Evolutionary conservation across 2,797 vertebrate genomes (phyloP).

Genomic region (Helarctos malayanus): DNA sequence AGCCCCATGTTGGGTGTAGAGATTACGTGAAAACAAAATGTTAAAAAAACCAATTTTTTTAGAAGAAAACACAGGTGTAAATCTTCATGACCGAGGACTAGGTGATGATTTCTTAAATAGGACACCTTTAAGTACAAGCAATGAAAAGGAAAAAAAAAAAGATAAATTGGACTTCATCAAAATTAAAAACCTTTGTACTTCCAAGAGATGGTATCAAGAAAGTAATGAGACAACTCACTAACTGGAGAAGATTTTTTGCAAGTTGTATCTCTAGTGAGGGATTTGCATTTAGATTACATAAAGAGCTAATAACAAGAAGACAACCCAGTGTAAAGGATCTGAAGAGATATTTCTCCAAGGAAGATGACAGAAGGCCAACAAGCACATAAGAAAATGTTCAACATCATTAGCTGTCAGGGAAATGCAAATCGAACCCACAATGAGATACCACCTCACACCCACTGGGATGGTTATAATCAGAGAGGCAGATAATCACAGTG

Average conservation of each 20-base stretch:
- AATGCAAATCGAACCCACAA: constrained; percentile 34
- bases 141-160: neutral
- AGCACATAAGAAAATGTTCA: neutral
- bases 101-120: neutral
- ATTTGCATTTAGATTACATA: neutral
- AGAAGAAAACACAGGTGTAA: neutral
- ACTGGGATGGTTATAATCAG: neutral
- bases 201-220: neutral
- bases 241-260: neutral
- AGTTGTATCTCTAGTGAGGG: neutral
- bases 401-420: neutral
- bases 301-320: neutral
- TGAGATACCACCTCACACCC: neutral
- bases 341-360: constrained; percentile 20
- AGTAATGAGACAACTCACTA: neutral
- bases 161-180: neutral
- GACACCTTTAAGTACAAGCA: neutral
- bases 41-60: neutral
- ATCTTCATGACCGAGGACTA: neutral
- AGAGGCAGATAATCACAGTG: neutral
- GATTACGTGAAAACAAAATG: neutral
- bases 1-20: neutral
- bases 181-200: neutral
- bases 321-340: neutral
- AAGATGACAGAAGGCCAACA: constrained; percentile 14